Evolutionary conservation across 2,113 vertebrate species (phyloP).

Genomic region (Laterallus jamaicensis): DNA sequence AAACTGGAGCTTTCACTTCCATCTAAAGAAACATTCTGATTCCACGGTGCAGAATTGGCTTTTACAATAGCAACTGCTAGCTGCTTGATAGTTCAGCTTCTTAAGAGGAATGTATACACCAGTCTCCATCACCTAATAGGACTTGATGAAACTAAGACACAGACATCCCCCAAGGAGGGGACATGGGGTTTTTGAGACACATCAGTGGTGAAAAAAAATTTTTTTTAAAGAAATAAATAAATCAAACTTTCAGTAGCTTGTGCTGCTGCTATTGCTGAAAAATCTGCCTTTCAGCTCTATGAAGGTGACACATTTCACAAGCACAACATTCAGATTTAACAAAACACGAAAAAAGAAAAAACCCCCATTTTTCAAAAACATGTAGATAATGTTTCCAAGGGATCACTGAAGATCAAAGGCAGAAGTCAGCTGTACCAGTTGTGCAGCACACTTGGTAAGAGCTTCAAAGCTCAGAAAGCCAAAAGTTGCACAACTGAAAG

Average conservation of each 20-base stretch:
- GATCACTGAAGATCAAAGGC: neutral
- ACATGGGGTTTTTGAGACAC: neutral
- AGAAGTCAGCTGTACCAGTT: conserved; percentile 22
- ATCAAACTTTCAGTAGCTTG: neutral
- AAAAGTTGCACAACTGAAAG: conserved; percentile 57
- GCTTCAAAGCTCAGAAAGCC: conserved; percentile 46
- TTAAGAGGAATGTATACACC: neutral
- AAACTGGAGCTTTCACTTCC: neutral
- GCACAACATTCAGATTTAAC: neutral
- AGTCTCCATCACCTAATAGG: neutral
- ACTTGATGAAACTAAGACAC: neutral
- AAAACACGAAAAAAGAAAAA: neutral
- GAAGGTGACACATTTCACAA: neutral
- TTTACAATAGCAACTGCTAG: neutral
- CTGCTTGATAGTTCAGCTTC: neutral
- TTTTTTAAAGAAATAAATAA: too few relatives aligned
- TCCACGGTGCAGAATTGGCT: neutral
- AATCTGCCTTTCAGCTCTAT: neutral
- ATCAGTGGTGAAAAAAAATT: neutral
- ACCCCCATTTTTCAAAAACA: neutral
- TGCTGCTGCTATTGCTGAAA: neutral
- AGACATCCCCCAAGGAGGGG: neutral
- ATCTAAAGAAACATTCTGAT: neutral
- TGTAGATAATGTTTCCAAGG: neutral
- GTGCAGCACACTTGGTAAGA: neutral